Evolutionary conservation across 2,113 vertebrate genomes (phyloP), one percentile per base, ranked within the genome.

Genomic region (Zeus faber): DNA sequence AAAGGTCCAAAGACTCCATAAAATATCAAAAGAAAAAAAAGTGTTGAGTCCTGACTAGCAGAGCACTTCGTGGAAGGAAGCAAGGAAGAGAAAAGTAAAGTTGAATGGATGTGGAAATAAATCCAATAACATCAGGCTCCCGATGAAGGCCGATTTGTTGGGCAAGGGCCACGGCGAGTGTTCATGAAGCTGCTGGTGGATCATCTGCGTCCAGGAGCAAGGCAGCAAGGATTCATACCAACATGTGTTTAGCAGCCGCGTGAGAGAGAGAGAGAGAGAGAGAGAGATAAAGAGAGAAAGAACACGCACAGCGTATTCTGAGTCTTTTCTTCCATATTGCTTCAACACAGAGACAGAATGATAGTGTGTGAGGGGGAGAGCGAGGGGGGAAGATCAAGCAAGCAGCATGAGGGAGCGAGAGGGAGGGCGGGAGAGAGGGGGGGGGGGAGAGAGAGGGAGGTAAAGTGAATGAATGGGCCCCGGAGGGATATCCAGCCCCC

Each of bases 161-260:
- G 72, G 66, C 73, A 77, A 80, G 78, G 35, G 16, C 43, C 49
- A 57, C 44, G 49, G 58, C 66, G 67, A 70, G 67, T 64, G 74
- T 83, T 84, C 76, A 68, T 82, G 77, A 80, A 79, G 67, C 82
- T 74, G 77, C 73, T 69, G 74, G 66, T 60, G 54, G 77, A 80
- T 73, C 69, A 57, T 49, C 67, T 2, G 60, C 67, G 70, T 65
- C 71, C 59, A 53, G 54, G 64, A 68, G 73, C 76, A 79, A 73
- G 66, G 62, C 72, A 65, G 78, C 62, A 63, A 82, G 79, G 76
- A 81, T 85, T 85, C 79, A 71, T 70, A 66, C 43, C 54, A 83
- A 82, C 85, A 80, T 88, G 82, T 84, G 81, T 85, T 83, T 80
- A 85, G 73, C 67, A 71, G 71, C 73, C 72, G 77, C 72, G 70